Evolutionary conservation across 2,888 invertebrate species (phyloP), one percentile per base, ranked within the genome.

Genomic region (Hemicrepidius hirtus): DNA sequence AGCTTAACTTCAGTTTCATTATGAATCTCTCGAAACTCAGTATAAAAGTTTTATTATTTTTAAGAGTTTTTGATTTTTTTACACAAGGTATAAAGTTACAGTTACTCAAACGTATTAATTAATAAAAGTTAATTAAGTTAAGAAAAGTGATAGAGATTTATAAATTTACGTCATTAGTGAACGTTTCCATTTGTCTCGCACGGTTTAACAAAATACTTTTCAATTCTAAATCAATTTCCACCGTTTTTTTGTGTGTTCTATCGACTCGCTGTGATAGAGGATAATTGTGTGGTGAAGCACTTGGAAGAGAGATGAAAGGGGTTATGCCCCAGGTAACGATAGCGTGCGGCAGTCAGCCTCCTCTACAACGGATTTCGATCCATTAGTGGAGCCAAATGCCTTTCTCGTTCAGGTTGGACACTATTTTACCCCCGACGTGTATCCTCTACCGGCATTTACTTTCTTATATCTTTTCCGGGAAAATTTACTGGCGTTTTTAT

Each of bases 281-380:
- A 57, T 57, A 55, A 57, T 57, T 66, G 57, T 35, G 66, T 53
- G 41, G 65, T 49, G 40, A 65, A 65, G 65, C 40, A 55, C 53
- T 65, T 55, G 65, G 57, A 55, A 57, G 20, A 37, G 57, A 66
- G 57, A 66, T 66, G 66, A 66, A 66, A 57, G 57, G 44, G 57
- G 40, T 57, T 44, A 28, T 57, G 66, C 66, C 66, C 55, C 66
- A 66, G 66, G 66, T 66, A 66, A 55, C 53, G 55, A 40, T 66
- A 57, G 44, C 53, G 55, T 66, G 57, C 41, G 21, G 41, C 44
- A 46, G 44, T 44, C 37, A 37, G 55, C 28, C 20, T 50, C 28
- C 20, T 50, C 32, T 55, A 55, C 55, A 66, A 28, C 55, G 57
- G 55, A 66, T 66, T 66, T 66, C 66, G 66, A 66, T 66, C 66